Base-by-base conservation (phyloP, 2,113 vertebrate genomes). In the Stigmatopora argus region DNA sequence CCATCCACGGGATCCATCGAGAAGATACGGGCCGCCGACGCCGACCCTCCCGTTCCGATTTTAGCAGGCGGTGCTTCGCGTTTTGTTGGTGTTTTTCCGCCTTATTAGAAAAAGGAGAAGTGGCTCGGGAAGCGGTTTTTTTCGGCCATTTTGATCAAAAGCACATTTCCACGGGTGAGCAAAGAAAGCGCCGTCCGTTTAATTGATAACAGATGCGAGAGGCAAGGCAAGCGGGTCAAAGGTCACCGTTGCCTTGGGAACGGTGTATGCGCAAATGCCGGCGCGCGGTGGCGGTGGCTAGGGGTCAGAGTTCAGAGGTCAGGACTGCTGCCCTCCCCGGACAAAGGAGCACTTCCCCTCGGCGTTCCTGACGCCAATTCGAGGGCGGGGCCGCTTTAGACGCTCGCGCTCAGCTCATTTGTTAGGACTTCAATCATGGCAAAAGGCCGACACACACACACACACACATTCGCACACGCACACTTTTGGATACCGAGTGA, bases 191-290 rank as follows among this genome's bases (percentile, higher is more conserved):
- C 86, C 86, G 87, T 89, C 60, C 18, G 56, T 89, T 87, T 92
- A 92, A 92, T 90, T 90, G 91, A 91, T 83, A 91, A 91, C 92
- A 94, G 93, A 92, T 94, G 93, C 91, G 89, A 86, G 72, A 85
- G 82, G 80, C 83, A 58, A 47, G 65, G 75, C 79, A 75, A 87
- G 85, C 90, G 83, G 93, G 91, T 88, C 74, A 87, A 86, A 85
- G 88, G 88, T 93, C 89, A 87, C 73, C 64, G 88, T 90, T 86
- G 89, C 83, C 88, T 89, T 89, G 85, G 87, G 75, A 91, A 89
- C 89, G 18, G 61, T 85, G 83, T 89, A 85, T 78, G 80, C 82
- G 81, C 82, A 76, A 78, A 82, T 83, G 83, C 67, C 74, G 83
- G 77, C 52, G 79, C 18, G 6, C 38, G 69, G 73, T 74, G 79